Percentiles rank a stretch among this genome's conserved stretches.
Conservation (phyloP, 1,140 invertebrate genomes). For the Ylistrum balloti region DNA sequence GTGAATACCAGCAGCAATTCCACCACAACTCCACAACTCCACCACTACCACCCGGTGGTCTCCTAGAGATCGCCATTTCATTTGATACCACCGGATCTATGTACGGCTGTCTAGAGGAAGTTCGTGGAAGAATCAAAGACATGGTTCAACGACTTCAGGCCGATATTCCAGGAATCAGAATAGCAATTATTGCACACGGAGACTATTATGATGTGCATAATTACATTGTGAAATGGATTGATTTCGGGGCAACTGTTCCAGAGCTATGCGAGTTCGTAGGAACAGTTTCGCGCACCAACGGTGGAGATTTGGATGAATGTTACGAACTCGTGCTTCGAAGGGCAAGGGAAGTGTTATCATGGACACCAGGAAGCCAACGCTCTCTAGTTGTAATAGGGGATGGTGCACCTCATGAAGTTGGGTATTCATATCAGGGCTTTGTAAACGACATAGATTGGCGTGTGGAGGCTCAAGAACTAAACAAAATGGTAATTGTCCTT, state of each 20-base stretch:
- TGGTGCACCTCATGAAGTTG: conserved; percentile 70
- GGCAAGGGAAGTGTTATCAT: conserved; percentile 70
- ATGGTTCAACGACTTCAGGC: too few relatives aligned
- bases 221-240: too few relatives aligned
- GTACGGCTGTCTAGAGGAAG: too few relatives aligned
- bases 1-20: background rate
- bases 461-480: conserved; percentile 64
- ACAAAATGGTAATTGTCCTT: conserved; percentile 55
- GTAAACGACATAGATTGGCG: conserved; percentile 72
- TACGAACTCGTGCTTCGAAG: conserved; percentile 71
- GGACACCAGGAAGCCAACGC: conserved; percentile 75
- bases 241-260: conserved; percentile 50
- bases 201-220: too few relatives aligned
- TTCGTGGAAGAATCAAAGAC: too few relatives aligned
- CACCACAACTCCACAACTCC: background rate
- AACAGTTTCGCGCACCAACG: conserved; percentile 52
- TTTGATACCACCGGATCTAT: too few relatives aligned
- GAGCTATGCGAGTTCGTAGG: conserved; percentile 64
- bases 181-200: too few relatives aligned
- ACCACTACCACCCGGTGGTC: too few relatives aligned
- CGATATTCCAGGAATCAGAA: too few relatives aligned
- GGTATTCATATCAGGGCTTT: conserved; percentile 64
- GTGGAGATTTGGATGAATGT: conserved; percentile 65
- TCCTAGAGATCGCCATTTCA: too few relatives aligned
- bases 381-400: conserved; percentile 78